These are phyloP conservation scores for Pantala flavescens DNA, from an alignment of 1,140 invertebrate species.

Conservation along the genomic window DNA sequence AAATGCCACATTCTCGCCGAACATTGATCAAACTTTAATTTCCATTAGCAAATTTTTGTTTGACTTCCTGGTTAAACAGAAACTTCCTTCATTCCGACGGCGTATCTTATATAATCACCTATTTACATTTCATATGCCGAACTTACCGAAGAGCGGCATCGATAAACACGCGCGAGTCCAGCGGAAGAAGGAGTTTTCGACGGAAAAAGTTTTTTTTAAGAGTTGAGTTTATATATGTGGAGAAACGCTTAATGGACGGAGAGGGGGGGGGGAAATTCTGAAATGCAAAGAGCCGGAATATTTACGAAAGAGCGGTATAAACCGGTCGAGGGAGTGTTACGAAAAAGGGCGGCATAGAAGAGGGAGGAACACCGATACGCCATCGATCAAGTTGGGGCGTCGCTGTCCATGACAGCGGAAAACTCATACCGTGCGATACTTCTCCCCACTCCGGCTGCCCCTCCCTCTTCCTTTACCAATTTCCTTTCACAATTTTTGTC, in stretches of 20 bases:
- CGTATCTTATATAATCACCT: too few relatives aligned
- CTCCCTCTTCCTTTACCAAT: not conserved
- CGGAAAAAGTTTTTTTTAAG: not conserved
- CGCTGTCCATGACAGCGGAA: not conserved
- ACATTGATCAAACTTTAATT: too few relatives aligned
- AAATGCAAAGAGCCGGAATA: not conserved
- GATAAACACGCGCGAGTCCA: not conserved
- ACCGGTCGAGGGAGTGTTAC: not conserved
- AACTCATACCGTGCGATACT: not conserved
- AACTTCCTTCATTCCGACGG: too few relatives aligned
- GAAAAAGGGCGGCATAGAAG: not conserved
- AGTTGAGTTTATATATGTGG: not conserved
- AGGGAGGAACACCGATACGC: conserved; percentile 1
- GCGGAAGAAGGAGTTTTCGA: not conserved
- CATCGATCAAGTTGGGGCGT: not conserved
- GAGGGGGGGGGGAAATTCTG: not conserved
- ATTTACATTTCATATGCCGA: too few relatives aligned
- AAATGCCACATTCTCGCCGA: too few relatives aligned
- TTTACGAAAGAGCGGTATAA: not conserved
- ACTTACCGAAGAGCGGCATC: too few relatives aligned
- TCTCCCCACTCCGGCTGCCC: not conserved
- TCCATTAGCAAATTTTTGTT: too few relatives aligned
- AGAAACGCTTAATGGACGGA: not conserved
- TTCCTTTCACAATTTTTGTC: not conserved
- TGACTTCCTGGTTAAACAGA: too few relatives aligned